Evolutionary conservation across 2,888 invertebrate species (phyloP).

Genomic region (Lasioglossum lativentre): DNA sequence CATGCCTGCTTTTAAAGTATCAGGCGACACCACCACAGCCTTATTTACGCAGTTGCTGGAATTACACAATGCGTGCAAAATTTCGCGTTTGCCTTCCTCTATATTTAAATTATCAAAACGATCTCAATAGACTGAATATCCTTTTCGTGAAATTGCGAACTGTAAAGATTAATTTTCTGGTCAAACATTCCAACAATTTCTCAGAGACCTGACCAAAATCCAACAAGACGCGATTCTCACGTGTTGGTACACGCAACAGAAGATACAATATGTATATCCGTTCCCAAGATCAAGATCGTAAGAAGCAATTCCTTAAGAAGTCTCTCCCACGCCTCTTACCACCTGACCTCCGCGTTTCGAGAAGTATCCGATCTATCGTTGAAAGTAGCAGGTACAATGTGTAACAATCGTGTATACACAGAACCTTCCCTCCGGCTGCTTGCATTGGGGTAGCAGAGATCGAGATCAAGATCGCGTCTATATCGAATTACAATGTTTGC

Average conservation of each 20-base stretch:
- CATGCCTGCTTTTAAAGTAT: slow-evolving; percentile 65
- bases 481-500: slow-evolving; percentile 81
- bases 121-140: background rate
- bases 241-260: background rate
- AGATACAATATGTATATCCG: background rate
- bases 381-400: slow-evolving; percentile 43
- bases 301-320: background rate
- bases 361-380: slow-evolving; percentile 55
- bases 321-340: slow-evolving; percentile 62
- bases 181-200: background rate
- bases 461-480: slow-evolving; percentile 70
- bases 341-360: slow-evolving; percentile 24
- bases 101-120: background rate
- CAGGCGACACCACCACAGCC: slow-evolving; percentile 41
- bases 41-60: slow-evolving; percentile 33
- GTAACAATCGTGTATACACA: slow-evolving; percentile 28
- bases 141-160: background rate
- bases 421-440: slow-evolving; percentile 39
- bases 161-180: background rate
- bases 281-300: background rate
- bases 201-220: background rate
- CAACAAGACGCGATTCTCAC: background rate
- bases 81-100: background rate
- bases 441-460: slow-evolving; percentile 38
- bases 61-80: slow-evolving; percentile 26